A percentile compares a stretch with the other conserved stretches of the same genome.
phyloP scores from a whole-genome alignment of 2,888 invertebrate genomes.

The Halocaridina rubra region DNA sequence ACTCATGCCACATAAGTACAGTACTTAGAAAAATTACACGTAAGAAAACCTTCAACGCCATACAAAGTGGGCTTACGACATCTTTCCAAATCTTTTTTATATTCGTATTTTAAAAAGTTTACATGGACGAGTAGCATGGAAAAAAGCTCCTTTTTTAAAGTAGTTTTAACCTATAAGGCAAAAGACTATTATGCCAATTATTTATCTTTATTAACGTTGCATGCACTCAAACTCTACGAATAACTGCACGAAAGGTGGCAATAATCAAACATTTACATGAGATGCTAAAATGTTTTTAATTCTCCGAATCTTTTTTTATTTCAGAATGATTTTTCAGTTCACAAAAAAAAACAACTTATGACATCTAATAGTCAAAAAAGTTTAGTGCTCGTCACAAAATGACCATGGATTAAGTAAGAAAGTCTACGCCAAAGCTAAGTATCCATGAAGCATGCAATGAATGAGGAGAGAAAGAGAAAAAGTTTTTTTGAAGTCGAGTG shows the following conservation, averaged over 20 bases:
- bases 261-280: background rate
- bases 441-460: background rate
- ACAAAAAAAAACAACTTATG: background rate
- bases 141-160: background rate
- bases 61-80: no score
- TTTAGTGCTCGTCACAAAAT: background rate
- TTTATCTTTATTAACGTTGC: no score
- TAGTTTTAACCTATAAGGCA: background rate
- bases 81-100: no score
- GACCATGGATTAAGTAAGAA: background rate
- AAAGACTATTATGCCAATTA: background rate
- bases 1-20: no score
- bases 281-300: background rate
- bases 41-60: no score
- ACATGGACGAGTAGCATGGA: background rate
- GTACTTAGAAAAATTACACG: no score
- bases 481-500: no score
- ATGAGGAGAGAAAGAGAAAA: background rate
- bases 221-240: background rate
- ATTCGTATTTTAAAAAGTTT: no score
- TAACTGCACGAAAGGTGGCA: background rate
- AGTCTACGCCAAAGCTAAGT: background rate
- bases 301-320: no score
- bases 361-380: background rate
- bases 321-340: no score